These are phyloP conservation scores for Nomada flava DNA, from an alignment of 2,888 invertebrate species.

Conservation along the genomic window DNA sequence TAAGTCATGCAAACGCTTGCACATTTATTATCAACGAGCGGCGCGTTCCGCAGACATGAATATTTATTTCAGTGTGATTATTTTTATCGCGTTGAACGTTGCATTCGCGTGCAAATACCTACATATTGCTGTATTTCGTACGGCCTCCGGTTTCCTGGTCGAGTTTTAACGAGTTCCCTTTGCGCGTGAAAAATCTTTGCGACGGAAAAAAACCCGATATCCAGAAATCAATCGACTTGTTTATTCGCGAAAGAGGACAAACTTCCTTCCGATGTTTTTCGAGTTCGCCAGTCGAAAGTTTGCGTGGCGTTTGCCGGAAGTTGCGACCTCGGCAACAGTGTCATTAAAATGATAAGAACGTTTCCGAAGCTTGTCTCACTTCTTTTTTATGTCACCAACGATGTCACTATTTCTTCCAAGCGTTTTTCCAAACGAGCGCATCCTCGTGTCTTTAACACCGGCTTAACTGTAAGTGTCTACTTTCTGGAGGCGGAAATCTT, in stretches of 20 bases:
- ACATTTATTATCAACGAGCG: neutral
- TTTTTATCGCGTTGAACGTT: slow-evolving; percentile 17
- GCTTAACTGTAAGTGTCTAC: no score
- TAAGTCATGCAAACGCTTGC: neutral
- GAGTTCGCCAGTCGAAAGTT: slow-evolving; percentile 22
- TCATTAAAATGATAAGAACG: slow-evolving; percentile 19
- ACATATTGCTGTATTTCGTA: neutral
- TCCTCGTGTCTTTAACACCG: no score
- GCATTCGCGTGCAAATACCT: neutral
- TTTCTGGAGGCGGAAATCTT: no score
- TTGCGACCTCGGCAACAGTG: slow-evolving; percentile 13
- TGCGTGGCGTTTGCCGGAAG: neutral
- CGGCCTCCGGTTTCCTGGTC: neutral
- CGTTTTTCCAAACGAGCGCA: no score
- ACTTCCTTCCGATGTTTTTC: neutral
- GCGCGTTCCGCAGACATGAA: slow-evolving; percentile 37
- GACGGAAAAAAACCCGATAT: slow-evolving; percentile 17
- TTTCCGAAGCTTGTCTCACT: no score
- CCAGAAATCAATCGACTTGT: slow-evolving; percentile 41
- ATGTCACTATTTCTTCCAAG: no score
- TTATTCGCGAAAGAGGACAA: neutral
- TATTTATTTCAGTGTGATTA: slow-evolving; percentile 50
- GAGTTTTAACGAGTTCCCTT: slow-evolving; percentile 44
- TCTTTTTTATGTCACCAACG: neutral
- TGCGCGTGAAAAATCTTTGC: slow-evolving; percentile 16